These are phyloP conservation scores for Drosophila melanogaster DNA, from an alignment of 1,140 invertebrate species.

Conservation along the genomic window Release_6_plus_ISO1_MT NT_033777.3:4941001-4941500, in stretches of 20 bases:
- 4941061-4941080: constrained; percentile 84
- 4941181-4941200: constrained; percentile 85
- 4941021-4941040: constrained; percentile 96
- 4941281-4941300: constrained; percentile 90
- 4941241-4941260: constrained; percentile 93
- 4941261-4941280: constrained; percentile 90
- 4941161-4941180: constrained; percentile 85
- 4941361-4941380: constrained; percentile 94
- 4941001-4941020: constrained; percentile 98
- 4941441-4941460: constrained; percentile 91
- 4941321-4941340: constrained; percentile 92
- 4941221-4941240: constrained; percentile 87
- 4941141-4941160: constrained; percentile 86
- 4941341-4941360: constrained; percentile 93
- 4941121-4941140: constrained; percentile 87
- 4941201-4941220: constrained; percentile 89
- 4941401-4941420: constrained; percentile 94
- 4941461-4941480: constrained; percentile 90
- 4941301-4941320: constrained; percentile 91
- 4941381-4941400: constrained; percentile 94
- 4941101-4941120: constrained; percentile 86
- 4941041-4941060: constrained; percentile 90
- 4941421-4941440: constrained; percentile 92
- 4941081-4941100: constrained; percentile 81
- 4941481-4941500: constrained; percentile 88